phyloP scores from a whole-genome alignment of 2,888 invertebrate species.

The Rhagium mordax region DNA sequence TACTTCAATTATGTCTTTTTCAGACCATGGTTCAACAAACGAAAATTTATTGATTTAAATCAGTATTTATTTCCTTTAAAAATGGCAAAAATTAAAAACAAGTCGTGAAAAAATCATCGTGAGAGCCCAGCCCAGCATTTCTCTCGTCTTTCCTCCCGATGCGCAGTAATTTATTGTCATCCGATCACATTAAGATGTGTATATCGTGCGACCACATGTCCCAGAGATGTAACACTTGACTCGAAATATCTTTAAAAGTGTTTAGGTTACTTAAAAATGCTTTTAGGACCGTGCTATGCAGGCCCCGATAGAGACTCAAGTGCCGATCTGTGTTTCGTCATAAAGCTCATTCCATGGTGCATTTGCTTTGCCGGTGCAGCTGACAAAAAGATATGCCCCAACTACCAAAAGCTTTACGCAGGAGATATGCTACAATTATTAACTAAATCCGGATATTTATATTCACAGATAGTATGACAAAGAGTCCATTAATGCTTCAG shows the following conservation, averaged over 20 bases:
- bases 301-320: constrained; percentile 58
- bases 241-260: constrained; percentile 65
- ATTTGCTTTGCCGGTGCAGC: constrained; percentile 37
- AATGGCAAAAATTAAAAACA: neutral
- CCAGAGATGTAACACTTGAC: constrained; percentile 59
- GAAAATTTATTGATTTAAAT: no score
- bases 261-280: constrained; percentile 69
- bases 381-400: constrained; percentile 38
- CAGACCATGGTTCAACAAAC: no score
- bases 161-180: constrained; percentile 47
- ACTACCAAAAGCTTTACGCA: constrained; percentile 38
- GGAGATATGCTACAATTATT: constrained; percentile 47
- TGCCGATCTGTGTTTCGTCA: constrained; percentile 65
- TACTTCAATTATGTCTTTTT: no score
- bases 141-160: neutral
- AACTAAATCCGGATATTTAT: constrained; percentile 48
- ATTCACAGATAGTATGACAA: constrained; percentile 51
- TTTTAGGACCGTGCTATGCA: constrained; percentile 61
- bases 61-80: no score
- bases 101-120: neutral
- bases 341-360: constrained; percentile 35
- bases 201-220: constrained; percentile 59
- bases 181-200: constrained; percentile 48
- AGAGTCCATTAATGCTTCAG: constrained; percentile 43
- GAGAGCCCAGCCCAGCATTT: constrained; percentile 11